These are phyloP conservation scores for Tragelaphus imberbis DNA, from an alignment of 2,113 vertebrate genomes.

Conservation along the genomic window DNA sequence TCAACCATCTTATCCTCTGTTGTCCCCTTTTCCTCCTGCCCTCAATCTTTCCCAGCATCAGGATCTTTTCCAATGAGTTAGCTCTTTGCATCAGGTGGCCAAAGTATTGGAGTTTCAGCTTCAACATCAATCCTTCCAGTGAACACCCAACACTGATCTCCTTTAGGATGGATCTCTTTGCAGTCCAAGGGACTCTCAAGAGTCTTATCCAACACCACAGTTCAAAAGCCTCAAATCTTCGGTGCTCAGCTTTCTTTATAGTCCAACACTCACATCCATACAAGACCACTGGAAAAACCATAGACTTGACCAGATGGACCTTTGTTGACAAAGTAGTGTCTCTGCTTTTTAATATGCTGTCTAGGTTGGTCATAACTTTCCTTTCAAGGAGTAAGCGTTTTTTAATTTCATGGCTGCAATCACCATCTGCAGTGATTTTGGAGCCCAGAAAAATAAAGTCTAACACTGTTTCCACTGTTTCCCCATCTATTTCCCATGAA, in stretches of 20 bases:
- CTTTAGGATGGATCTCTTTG: background rate
- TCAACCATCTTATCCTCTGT: background rate
- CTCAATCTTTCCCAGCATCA: background rate
- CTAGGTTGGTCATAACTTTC: background rate
- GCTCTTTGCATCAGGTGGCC: background rate
- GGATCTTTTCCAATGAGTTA: background rate
- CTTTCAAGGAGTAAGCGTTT: background rate
- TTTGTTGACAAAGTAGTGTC: background rate
- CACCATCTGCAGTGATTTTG: background rate
- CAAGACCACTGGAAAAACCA: background rate
- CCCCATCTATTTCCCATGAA: background rate
- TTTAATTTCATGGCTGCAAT: background rate
- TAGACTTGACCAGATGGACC: background rate
- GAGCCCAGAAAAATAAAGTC: background rate
- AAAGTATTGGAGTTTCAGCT: background rate
- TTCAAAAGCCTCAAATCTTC: background rate
- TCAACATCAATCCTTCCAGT: background rate
- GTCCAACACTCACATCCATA: background rate
- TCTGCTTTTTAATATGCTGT: background rate
- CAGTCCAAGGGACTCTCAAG: background rate
- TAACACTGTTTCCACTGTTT: background rate
- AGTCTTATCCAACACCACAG: background rate
- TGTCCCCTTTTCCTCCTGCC: background rate
- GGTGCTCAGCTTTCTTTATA: fast-evolving
- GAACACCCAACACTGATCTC: background rate